A percentile compares a stretch with the other conserved stretches of the same genome.
Conservation (phyloP, 1,140 invertebrate genomes). For the Pogonomyrmex barbatus region DNA sequence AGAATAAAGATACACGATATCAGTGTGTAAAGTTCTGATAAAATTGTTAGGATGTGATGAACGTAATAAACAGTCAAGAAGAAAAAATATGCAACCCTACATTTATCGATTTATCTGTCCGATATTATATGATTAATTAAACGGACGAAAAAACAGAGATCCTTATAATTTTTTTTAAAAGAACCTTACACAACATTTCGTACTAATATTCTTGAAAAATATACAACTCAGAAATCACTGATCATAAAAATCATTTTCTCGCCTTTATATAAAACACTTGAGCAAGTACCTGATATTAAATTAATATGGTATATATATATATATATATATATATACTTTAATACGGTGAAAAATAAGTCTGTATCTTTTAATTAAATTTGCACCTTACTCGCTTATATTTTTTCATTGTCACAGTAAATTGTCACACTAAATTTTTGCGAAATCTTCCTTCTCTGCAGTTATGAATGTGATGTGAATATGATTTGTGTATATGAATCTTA, state of each 20-base stretch:
- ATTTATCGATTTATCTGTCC: neutral
- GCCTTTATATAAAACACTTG: neutral
- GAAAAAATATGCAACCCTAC: neutral
- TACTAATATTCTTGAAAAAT: neutral
- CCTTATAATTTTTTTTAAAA: neutral
- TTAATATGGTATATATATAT: neutral
- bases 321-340: neutral
- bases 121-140: neutral
- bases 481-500: neutral
- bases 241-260: neutral
- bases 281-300: neutral
- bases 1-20: constrained; percentile 2
- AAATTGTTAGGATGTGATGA: neutral
- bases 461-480: neutral
- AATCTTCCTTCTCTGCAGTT: neutral
- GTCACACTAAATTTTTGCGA: neutral
- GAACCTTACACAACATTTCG: neutral
- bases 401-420: neutral
- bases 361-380: neutral
- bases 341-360: neutral
- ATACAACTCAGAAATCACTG: neutral
- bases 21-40: neutral
- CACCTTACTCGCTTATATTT: neutral
- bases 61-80: neutral
- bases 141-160: neutral